Percentiles rank a stretch among this genome's conserved stretches.
These are phyloP conservation scores for Cremastinae sp. DNA, from an alignment of 2,888 invertebrate species.

Conservation along the genomic window DNA sequence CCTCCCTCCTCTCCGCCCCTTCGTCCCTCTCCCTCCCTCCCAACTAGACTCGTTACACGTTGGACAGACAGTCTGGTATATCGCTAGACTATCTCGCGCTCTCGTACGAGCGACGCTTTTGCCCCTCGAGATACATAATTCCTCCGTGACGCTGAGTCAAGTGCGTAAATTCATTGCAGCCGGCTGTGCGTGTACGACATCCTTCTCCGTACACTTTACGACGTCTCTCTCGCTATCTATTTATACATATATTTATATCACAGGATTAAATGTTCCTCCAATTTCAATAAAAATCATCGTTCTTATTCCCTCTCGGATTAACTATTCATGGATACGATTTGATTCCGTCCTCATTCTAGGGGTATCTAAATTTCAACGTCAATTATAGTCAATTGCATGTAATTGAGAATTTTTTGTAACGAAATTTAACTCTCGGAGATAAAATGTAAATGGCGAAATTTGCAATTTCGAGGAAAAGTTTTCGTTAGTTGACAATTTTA, in stretches of 20 bases:
- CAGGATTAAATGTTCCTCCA: neutral
- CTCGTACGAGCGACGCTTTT: constrained; percentile 11
- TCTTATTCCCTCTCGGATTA: too few relatives aligned
- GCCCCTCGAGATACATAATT: constrained; percentile 32
- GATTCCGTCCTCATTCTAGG: too few relatives aligned
- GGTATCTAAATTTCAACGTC: too few relatives aligned
- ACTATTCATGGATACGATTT: too few relatives aligned
- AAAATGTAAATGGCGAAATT: too few relatives aligned
- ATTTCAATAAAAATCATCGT: neutral
- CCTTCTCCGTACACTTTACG: constrained; percentile 6
- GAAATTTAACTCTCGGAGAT: too few relatives aligned
- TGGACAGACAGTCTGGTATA: constrained; percentile 23
- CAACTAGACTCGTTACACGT: constrained; percentile 1
- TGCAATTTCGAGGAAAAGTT: too few relatives aligned
- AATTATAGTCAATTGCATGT: too few relatives aligned
- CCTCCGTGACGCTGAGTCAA: constrained; percentile 48
- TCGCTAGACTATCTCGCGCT: constrained; percentile 16
- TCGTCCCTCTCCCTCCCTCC: constrained; percentile 13
- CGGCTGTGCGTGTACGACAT: constrained; percentile 2
- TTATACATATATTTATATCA: neutral
- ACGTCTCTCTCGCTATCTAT: neutral
- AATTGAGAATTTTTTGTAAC: too few relatives aligned
- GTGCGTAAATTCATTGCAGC: constrained; percentile 51
- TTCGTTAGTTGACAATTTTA: too few relatives aligned
- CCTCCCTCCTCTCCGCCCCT: constrained; percentile 6